Percentiles rank a stretch among this genome's conserved stretches.
Evolutionary conservation across 2,888 invertebrate genomes (phyloP).

Genomic region (Eupithecia exiguata): DNA sequence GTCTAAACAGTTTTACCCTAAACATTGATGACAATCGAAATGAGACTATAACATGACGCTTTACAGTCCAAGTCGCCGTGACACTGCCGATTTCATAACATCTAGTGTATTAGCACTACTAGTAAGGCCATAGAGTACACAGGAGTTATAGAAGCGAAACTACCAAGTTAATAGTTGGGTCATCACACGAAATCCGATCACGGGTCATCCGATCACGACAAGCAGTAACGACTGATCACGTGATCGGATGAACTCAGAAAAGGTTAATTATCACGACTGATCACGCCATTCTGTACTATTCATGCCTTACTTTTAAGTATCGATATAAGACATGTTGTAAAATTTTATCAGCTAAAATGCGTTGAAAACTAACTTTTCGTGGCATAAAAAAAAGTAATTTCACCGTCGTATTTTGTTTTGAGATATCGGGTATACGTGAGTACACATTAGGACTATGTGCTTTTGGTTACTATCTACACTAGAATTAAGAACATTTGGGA

Average conservation of each 20-base stretch:
- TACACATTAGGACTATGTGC: neutral
- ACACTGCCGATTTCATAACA: slow-evolving; percentile 29
- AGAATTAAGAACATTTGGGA: neutral
- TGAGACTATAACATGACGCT: slow-evolving; percentile 28
- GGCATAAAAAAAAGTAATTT: neutral
- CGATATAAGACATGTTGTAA: neutral
- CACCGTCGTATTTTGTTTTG: neutral
- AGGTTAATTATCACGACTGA: too few relatives aligned
- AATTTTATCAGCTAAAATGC: neutral
- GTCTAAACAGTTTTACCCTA: slow-evolving; percentile 28
- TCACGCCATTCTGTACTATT: too few relatives aligned
- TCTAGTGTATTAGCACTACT: slow-evolving; percentile 14
- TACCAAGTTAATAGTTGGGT: slow-evolving; percentile 4
- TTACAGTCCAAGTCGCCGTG: slow-evolving; percentile 29
- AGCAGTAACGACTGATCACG: too few relatives aligned
- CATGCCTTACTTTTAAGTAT: too few relatives aligned
- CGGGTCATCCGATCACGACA: too few relatives aligned
- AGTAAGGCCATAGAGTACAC: slow-evolving; percentile 25
- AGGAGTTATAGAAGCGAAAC: slow-evolving; percentile 21
- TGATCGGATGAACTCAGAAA: too few relatives aligned
- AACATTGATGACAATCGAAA: slow-evolving; percentile 32
- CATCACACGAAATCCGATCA: too few relatives aligned
- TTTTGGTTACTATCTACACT: neutral
- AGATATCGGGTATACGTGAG: neutral
- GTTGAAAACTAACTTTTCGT: neutral